Percentiles rank a stretch among this genome's conserved stretches.
Conservation (phyloP, 2,888 invertebrate species). For the Monoplex corrugatus region DNA sequence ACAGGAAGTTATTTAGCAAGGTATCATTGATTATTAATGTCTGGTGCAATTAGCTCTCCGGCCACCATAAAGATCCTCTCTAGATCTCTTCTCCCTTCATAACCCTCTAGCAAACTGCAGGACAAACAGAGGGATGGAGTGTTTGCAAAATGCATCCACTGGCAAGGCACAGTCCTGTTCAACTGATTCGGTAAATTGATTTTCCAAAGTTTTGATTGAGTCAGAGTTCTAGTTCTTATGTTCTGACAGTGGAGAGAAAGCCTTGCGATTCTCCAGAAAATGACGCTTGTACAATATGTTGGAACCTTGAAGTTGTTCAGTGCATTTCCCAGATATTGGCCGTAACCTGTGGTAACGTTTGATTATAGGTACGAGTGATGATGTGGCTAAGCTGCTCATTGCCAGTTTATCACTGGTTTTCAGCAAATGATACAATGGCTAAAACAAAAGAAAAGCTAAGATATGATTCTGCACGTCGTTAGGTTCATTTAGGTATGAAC, state of each 20-base stretch:
- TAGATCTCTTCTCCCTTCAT: not conserved
- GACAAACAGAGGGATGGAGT: not conserved
- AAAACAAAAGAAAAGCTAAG: no score
- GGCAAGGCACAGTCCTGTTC: not conserved
- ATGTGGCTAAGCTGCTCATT: no score
- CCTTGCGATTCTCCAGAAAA: no score
- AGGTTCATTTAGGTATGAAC: no score
- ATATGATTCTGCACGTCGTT: no score
- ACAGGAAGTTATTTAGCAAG: constrained; percentile 46
- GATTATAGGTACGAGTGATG: no score
- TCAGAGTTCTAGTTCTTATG: not conserved
- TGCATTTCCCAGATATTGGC: no score
- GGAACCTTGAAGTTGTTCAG: no score
- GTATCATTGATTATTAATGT: constrained; percentile 40
- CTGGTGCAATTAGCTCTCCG: constrained; percentile 41
- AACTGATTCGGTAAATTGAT: not conserved
- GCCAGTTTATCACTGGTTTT: no score
- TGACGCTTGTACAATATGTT: no score
- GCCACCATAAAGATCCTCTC: constrained; percentile 25
- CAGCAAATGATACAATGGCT: no score
- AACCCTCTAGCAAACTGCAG: not conserved
- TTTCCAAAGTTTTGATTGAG: not conserved
- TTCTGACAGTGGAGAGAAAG: not conserved
- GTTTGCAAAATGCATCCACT: not conserved
- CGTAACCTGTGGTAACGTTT: no score